Evolutionary conservation across 2,113 vertebrate genomes (phyloP), one percentile per base, ranked within the genome.

Genomic region (Mixornis gularis): DNA sequence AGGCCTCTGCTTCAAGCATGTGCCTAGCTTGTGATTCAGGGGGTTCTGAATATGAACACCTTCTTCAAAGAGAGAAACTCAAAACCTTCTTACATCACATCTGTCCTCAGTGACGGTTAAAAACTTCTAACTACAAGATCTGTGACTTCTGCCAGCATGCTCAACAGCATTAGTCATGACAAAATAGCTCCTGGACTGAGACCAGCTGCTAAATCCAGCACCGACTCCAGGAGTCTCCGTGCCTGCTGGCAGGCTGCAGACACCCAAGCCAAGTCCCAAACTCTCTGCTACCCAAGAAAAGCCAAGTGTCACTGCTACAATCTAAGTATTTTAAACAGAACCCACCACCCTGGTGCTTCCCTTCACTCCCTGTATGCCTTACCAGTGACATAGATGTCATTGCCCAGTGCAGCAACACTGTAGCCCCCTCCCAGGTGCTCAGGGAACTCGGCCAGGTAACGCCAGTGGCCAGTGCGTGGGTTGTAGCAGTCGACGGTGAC

Each of bases 381-480:
- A 99, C 99, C 99, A 1, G 99, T 99, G 89, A 99, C 99, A 3
- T 99, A 99, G 95, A 99, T 99, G 84, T 99, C 99, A 2, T 98
- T 99, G 85, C 99, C 99, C 24, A 99, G 98, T 0, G 99, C 99
- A 0, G 98, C 98, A 4, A 99, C 98, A 65, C 99, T 99, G 97
- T 99, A 99, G 32, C 99, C 99, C 13, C 99, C 99, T 0, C 99
- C 99, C 7, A 99, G 98, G 97, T 99, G 99, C 82, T 99, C 99
- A 0, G 99, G 99, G 87, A 99, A 99, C 95, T 99, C 99, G 0
- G 99, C 99, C 84, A 99, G 95, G 97, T 99, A 99, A 79, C 99
- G 98, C 99, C 99, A 99, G 97, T 99, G 99, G 53, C 99, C 99
- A 0, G 98, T 99, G 94, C 98, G 99, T 0, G 99, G 99, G 96